phyloP scores from a whole-genome alignment of 2,113 vertebrate genomes.

The Megalops atlanticus region DNA sequence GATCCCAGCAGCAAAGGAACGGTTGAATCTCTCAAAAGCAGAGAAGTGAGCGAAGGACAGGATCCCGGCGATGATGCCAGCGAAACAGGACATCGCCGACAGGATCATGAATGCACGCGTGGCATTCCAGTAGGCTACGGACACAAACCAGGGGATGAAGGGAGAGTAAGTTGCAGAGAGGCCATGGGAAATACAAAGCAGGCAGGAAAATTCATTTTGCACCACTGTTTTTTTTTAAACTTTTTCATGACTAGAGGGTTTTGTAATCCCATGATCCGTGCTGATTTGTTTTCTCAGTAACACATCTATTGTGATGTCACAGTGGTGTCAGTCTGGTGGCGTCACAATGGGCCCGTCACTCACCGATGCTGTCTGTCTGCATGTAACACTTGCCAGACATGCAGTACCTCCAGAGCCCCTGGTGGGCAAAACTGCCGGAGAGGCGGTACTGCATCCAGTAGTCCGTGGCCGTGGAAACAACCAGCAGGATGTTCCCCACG shows the following conservation, averaged over 20 bases:
- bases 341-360: conserved; percentile 39
- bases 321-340: not conserved
- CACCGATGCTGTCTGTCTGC: conserved; percentile 85
- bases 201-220: not conserved
- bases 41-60: conserved; percentile 85
- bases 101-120: conserved; percentile 91
- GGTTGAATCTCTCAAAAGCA: conserved; percentile 78
- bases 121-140: conserved; percentile 85
- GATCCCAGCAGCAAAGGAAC: conserved; percentile 83
- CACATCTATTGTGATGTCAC: not conserved
- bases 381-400: conserved; percentile 85
- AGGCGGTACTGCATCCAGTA: conserved; percentile 91
- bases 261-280: too few species aligned
- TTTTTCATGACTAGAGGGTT: not conserved
- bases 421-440: conserved; percentile 82
- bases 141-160: conserved; percentile 5
- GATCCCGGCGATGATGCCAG: conserved; percentile 81
- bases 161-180: not conserved
- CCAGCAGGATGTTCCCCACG: conserved; percentile 83
- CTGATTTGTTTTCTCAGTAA: too few species aligned
- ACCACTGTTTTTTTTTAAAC: not conserved
- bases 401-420: conserved; percentile 88
- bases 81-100: conserved; percentile 81
- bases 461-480: conserved; percentile 84
- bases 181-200: not conserved